Conservation (phyloP, 2,888 invertebrate genomes). For the Xestia ashworthii region DNA sequence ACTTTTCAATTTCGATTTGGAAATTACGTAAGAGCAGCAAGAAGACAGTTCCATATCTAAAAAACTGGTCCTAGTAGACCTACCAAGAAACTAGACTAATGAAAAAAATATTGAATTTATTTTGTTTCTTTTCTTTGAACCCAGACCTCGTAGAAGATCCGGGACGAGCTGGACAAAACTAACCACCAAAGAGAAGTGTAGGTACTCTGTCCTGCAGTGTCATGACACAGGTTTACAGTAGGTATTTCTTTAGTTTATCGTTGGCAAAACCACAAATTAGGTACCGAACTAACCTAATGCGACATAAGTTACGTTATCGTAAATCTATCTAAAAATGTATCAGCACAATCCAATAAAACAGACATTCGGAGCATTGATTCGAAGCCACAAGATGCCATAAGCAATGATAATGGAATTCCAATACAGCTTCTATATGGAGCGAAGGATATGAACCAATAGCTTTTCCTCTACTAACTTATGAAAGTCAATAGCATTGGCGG, state of each 20-base stretch:
- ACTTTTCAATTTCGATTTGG: background rate
- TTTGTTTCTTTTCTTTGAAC: no score
- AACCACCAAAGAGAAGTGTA: no score
- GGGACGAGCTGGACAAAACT: no score
- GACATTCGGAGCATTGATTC: constrained; percentile 6
- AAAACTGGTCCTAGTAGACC: no score
- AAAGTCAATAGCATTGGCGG: constrained; percentile 48
- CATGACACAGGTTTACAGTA: no score
- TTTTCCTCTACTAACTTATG: constrained; percentile 29
- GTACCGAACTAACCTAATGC: background rate
- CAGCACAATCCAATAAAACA: background rate
- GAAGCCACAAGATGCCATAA: constrained; percentile 12
- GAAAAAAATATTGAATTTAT: no score
- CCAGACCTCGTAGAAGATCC: no score
- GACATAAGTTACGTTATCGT: no score
- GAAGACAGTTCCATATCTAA: no score
- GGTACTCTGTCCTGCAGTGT: no score
- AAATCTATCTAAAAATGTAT: constrained; percentile 7
- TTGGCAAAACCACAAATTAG: background rate
- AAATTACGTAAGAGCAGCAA: background rate
- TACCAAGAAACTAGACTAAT: no score
- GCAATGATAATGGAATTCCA: constrained; percentile 39
- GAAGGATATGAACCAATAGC: constrained; percentile 10
- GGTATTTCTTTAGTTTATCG: background rate
- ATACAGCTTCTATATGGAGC: constrained; percentile 6